Percentiles rank a stretch among this genome's conserved stretches.
Evolutionary conservation across 2,888 invertebrate species (phyloP).

Genomic region (Hemithea aestivaria): DNA sequence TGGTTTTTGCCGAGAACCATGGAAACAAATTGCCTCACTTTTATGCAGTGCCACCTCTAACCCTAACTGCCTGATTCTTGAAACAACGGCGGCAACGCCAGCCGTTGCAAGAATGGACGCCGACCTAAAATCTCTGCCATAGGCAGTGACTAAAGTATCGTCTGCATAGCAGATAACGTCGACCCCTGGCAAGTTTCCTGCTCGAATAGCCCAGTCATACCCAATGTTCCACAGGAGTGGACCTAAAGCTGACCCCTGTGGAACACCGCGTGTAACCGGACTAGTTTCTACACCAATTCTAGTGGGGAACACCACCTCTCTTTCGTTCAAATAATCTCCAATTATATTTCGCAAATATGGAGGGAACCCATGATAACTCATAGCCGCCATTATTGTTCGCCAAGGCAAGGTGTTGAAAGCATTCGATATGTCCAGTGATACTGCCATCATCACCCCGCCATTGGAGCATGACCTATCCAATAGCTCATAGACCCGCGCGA

Average conservation of each 20-base stretch:
- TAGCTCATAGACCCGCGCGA: no score
- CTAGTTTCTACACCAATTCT: not conserved
- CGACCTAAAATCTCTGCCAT: not conserved
- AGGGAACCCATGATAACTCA: no score
- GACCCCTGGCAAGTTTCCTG: no score
- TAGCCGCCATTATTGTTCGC: not conserved
- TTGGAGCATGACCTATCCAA: no score
- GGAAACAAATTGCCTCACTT: no score
- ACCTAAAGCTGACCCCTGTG: no score
- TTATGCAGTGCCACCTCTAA: not conserved
- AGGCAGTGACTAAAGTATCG: not conserved
- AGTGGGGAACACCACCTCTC: not conserved
- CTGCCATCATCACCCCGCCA: not conserved
- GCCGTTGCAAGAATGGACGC: no score
- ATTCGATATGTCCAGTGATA: slow-evolving; percentile 1
- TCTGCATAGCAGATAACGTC: not conserved
- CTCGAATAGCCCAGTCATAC: no score
- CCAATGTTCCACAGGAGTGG: no score
- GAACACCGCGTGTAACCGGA: not conserved
- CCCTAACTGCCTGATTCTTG: not conserved
- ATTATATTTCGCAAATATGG: no score
- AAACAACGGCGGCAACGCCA: no score
- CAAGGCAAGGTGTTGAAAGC: not conserved
- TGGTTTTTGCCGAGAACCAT: not conserved
- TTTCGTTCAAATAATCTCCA: no score